Evolutionary conservation across 2,113 vertebrate genomes (phyloP).

Genomic region (Ictalurus furcatus): DNA sequence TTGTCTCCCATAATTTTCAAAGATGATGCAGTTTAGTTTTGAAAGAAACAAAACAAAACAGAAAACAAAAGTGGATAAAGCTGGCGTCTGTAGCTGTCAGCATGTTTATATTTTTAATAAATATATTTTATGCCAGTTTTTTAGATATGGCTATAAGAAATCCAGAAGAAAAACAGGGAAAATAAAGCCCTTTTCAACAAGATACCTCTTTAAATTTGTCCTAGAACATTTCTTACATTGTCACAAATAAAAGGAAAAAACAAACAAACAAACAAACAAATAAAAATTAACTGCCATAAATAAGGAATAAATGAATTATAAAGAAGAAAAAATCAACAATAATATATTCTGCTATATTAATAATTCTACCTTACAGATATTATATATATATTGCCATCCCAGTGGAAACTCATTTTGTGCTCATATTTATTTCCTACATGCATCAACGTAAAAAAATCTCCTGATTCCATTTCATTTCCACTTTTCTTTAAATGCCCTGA

Average conservation of each 20-base stretch:
- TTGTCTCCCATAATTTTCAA: not conserved
- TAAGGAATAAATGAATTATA: not conserved
- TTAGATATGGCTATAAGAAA: not conserved
- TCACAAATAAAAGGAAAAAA: not conserved
- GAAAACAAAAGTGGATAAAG: not conserved
- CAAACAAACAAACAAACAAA: not conserved
- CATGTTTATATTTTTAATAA: not conserved
- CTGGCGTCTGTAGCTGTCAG: not conserved
- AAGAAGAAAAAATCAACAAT: no score
- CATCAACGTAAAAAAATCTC: not conserved
- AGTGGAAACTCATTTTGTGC: not conserved
- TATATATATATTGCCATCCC: not conserved
- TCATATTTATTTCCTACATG: not conserved
- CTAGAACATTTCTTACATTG: not conserved
- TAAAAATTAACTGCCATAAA: not conserved
- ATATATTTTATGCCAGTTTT: not conserved
- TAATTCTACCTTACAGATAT: not conserved
- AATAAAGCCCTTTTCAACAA: not conserved
- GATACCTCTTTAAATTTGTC: not conserved
- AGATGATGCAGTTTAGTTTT: not conserved
- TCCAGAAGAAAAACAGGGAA: not conserved
- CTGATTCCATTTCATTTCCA: not conserved
- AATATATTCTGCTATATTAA: no score
- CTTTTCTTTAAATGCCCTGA: not conserved
- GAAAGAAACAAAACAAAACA: not conserved